phyloP scores from a whole-genome alignment of 2,888 invertebrate species.

The Leptogaster cylindrica region DNA sequence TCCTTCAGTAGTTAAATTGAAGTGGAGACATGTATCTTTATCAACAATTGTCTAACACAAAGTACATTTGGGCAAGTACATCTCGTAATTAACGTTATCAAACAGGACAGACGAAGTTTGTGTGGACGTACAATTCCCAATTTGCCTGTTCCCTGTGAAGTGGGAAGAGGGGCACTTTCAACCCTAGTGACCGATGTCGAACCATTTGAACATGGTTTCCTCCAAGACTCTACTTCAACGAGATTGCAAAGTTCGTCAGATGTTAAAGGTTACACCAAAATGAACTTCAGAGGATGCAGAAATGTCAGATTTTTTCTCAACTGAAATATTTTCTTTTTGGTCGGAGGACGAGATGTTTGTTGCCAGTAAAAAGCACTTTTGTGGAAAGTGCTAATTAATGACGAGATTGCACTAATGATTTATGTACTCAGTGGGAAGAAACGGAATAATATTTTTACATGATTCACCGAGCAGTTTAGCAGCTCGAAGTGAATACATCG shows the following conservation, averaged over 20 bases:
- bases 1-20: conserved; percentile 35
- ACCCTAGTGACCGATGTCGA: conserved; percentile 31
- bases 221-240: not conserved
- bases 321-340: too few species aligned
- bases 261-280: conserved; percentile 9
- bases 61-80: conserved; percentile 39
- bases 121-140: conserved; percentile 38
- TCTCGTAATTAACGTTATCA: conserved; percentile 40
- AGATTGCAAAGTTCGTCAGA: not conserved
- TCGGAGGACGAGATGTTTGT: too few species aligned
- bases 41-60: conserved; percentile 34
- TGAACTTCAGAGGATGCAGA: not conserved
- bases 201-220: conserved; percentile 11
- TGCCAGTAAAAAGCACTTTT: too few species aligned
- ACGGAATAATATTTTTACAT: too few species aligned
- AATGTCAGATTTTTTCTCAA: not conserved
- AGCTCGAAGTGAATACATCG: too few species aligned
- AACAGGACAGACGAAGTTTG: conserved; percentile 36
- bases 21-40: conserved; percentile 40
- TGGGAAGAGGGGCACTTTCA: not conserved
- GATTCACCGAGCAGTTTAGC: too few species aligned
- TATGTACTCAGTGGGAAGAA: too few species aligned
- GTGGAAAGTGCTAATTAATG: too few species aligned
- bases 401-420: too few species aligned
- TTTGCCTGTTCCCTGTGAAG: conserved; percentile 18